A percentile compares a stretch with the other conserved stretches of the same genome.
These are phyloP conservation scores for Amblyopsis rosae DNA, from an alignment of 2,113 vertebrate species.

Conservation along the genomic window DNA sequence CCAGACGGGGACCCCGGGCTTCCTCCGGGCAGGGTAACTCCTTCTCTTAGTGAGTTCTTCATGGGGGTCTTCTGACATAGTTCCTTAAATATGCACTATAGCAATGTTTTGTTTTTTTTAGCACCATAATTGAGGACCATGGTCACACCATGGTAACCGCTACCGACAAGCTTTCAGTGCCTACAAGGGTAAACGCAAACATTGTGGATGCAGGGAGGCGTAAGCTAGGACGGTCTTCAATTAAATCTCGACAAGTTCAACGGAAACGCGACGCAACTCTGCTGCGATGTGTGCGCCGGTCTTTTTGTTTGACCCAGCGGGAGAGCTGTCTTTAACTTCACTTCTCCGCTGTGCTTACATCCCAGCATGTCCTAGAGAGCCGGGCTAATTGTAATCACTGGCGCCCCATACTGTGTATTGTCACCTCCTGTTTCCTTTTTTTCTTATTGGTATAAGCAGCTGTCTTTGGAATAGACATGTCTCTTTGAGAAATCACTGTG, in stretches of 20 bases:
- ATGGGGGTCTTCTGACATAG: too few relatives aligned
- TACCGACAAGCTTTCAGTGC: background rate
- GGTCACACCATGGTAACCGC: too few relatives aligned
- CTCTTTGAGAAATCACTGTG: too few relatives aligned
- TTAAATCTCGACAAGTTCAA: constrained; percentile 17
- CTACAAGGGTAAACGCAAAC: constrained; percentile 39
- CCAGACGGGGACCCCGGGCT: too few relatives aligned
- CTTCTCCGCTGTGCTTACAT: constrained; percentile 6
- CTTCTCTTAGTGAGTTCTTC: too few relatives aligned
- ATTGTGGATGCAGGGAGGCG: constrained; percentile 18
- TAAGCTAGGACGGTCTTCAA: constrained; percentile 16
- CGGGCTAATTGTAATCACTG: background rate
- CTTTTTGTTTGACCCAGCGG: background rate
- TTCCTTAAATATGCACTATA: too few relatives aligned
- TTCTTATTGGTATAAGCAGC: too few relatives aligned
- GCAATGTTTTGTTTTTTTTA: too few relatives aligned
- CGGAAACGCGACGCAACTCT: background rate
- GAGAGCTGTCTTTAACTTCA: background rate
- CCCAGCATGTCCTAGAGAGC: background rate
- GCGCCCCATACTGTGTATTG: background rate
- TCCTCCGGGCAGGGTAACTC: too few relatives aligned
- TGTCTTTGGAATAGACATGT: too few relatives aligned
- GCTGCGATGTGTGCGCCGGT: background rate
- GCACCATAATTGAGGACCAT: too few relatives aligned
- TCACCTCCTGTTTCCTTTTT: background rate